A percentile compares a stretch with the other conserved stretches of the same genome.
phyloP scores from a whole-genome alignment of 2,888 invertebrate species.

The Volucella inflata region DNA sequence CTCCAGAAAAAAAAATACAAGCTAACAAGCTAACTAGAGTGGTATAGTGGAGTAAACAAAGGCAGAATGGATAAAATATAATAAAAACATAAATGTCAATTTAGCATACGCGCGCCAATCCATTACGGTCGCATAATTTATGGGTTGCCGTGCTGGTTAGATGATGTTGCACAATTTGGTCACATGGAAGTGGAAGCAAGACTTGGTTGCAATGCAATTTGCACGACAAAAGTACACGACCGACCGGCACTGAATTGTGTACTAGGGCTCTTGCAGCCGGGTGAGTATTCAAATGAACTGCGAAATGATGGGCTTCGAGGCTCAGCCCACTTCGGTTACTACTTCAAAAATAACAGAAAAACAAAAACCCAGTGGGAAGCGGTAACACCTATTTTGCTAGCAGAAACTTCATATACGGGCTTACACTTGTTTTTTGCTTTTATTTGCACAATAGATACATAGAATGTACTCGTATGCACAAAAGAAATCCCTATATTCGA shows the following conservation, averaged over 20 bases:
- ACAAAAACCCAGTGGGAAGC: conserved; percentile 45
- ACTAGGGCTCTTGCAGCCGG: conserved; percentile 25
- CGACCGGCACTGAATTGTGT: conserved; percentile 44
- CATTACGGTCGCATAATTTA: conserved; percentile 78
- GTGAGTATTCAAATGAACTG: conserved; percentile 65
- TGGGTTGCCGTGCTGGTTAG: conserved; percentile 69
- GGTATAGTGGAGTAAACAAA: conserved; percentile 64
- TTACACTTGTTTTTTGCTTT: no score
- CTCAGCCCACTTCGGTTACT: conserved; percentile 59
- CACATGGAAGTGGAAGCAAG: conserved; percentile 41
- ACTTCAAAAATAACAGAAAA: not conserved
- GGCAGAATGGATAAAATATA: conserved; percentile 77
- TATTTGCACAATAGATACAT: no score
- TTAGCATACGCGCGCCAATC: conserved; percentile 78
- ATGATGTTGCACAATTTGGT: conserved; percentile 69
- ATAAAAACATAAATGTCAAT: conserved; percentile 79
- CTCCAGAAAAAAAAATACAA: conserved; percentile 59
- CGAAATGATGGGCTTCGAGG: conserved; percentile 41
- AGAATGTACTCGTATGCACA: no score
- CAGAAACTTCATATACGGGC: no score
- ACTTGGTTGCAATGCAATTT: conserved; percentile 61
- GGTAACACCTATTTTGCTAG: conserved; percentile 39
- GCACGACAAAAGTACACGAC: conserved; percentile 56
- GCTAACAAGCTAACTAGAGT: conserved; percentile 74
- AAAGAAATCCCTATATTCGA: no score